Conservation (phyloP, 2,888 invertebrate species). For the Ectemnius lituratus region DNA sequence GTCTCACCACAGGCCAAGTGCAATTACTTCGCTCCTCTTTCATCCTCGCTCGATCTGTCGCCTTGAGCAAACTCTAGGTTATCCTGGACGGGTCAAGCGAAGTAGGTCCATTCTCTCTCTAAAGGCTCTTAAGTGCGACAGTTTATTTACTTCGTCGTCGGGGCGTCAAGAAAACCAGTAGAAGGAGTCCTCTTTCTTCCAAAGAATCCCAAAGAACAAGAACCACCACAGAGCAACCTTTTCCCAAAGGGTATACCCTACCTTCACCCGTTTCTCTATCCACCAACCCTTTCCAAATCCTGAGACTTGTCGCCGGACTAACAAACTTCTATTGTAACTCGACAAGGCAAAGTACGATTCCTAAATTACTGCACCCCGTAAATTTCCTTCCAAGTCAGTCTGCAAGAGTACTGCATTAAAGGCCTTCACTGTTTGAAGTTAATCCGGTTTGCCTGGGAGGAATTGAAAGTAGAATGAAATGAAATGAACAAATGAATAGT, state of each 20-base stretch:
- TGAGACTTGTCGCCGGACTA: too few relatives aligned
- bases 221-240: neutral
- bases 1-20: constrained; percentile 59
- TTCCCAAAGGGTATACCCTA: too few relatives aligned
- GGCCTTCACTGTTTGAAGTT: too few relatives aligned
- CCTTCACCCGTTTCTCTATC: too few relatives aligned
- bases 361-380: too few relatives aligned
- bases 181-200: constrained; percentile 25
- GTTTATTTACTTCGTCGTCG: constrained; percentile 56
- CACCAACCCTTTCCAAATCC: too few relatives aligned
- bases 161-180: neutral
- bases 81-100: constrained; percentile 48
- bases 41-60: constrained; percentile 64
- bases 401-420: too few relatives aligned
- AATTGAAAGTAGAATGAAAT: too few relatives aligned
- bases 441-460: too few relatives aligned
- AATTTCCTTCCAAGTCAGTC: too few relatives aligned
- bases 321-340: neutral
- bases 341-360: too few relatives aligned
- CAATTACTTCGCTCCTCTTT: constrained; percentile 67
- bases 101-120: constrained; percentile 29
- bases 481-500: too few relatives aligned
- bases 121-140: constrained; percentile 56
- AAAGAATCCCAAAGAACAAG: constrained; percentile 34
- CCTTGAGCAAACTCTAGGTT: constrained; percentile 56